phyloP scores from a whole-genome alignment of 1,140 invertebrate species.

The Octopus sinensis region DNA sequence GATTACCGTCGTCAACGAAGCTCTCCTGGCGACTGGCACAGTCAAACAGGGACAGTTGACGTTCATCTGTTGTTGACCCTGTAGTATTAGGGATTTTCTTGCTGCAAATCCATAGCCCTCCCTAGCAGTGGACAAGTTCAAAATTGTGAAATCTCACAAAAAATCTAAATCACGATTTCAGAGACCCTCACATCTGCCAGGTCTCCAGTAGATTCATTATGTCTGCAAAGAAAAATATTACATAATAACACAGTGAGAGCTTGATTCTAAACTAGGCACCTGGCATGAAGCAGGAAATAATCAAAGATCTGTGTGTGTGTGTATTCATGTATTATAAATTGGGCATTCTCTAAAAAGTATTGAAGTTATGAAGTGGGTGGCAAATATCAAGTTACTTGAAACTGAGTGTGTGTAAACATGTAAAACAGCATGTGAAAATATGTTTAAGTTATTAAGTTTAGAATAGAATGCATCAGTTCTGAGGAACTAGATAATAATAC shows the following conservation, averaged over 20 bases:
- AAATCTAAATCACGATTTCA: conserved; percentile 13
- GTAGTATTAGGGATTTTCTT: background rate
- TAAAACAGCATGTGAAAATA: background rate
- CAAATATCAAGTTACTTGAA: too few relatives aligned
- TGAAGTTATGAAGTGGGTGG: too few relatives aligned
- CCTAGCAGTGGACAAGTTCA: conserved; percentile 1
- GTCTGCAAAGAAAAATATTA: conserved; percentile 19
- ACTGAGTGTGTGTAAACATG: too few relatives aligned
- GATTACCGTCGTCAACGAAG: conserved; percentile 14
- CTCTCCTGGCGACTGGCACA: conserved; percentile 6
- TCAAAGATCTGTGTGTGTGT: too few relatives aligned
- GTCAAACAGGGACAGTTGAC: background rate
- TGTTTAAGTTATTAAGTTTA: too few relatives aligned
- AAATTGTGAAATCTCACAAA: conserved; percentile 17
- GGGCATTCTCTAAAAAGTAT: too few relatives aligned
- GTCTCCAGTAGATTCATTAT: conserved; percentile 6
- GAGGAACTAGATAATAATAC: too few relatives aligned
- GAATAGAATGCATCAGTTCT: too few relatives aligned
- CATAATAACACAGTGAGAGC: conserved; percentile 29
- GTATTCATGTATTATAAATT: too few relatives aligned
- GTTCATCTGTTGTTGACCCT: conserved; percentile 5
- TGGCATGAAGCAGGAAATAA: background rate
- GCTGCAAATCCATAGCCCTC: background rate
- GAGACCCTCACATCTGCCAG: conserved; percentile 13
- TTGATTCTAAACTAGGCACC: conserved; percentile 18